A percentile compares a stretch with the other conserved stretches of the same genome.
Evolutionary conservation across 1,140 invertebrate species (phyloP).

Genomic region (Cydia pomonella): DNA sequence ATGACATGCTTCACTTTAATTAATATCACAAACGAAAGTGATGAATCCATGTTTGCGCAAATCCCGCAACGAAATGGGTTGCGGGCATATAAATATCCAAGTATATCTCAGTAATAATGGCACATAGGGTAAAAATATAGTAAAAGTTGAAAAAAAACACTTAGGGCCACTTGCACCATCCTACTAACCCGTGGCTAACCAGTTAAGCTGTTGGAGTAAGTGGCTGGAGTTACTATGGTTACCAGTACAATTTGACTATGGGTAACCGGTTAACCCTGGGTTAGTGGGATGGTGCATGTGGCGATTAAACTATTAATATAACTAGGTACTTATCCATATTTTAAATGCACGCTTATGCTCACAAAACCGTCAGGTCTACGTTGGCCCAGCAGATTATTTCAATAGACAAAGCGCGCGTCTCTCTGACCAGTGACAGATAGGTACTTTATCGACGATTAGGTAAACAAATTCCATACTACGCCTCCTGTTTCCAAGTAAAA

Average conservation of each 20-base stretch:
- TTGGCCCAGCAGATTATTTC: not conserved
- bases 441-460: not conserved
- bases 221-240: too few relatives aligned
- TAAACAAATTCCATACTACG: not conserved
- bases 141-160: not conserved
- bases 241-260: too few relatives aligned
- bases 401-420: not conserved
- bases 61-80: not conserved
- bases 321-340: not conserved
- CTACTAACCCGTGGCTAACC: too few relatives aligned
- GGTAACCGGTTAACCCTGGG: too few relatives aligned
- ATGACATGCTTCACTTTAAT: not conserved
- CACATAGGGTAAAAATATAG: not conserved
- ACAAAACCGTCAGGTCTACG: too few relatives aligned
- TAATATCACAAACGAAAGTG: too few relatives aligned
- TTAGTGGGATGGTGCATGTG: too few relatives aligned
- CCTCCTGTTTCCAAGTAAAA: not conserved
- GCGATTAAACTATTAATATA: not conserved
- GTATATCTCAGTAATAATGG: constrained; percentile 1
- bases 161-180: too few relatives aligned
- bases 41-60: not conserved
- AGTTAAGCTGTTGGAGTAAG: too few relatives aligned
- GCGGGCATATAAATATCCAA: not conserved
- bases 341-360: not conserved
- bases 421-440: not conserved